Evolutionary conservation across 2,113 vertebrate genomes (phyloP), one percentile per base, ranked within the genome.

Genomic region (Stigmatopora nigra): DNA sequence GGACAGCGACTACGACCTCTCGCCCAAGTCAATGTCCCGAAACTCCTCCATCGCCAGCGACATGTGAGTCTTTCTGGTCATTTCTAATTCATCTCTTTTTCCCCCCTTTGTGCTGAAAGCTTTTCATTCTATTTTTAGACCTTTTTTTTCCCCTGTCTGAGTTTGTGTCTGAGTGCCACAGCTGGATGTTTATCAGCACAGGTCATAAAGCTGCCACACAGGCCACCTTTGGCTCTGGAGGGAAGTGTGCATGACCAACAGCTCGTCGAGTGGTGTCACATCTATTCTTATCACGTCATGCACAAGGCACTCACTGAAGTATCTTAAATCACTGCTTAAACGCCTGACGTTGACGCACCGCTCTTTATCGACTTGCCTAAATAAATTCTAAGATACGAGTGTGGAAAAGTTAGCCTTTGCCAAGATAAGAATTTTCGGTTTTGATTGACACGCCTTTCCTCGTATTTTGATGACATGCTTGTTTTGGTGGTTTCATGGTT

Each of bases 41-140:
- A 99, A 99, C 90, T 98, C 97, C 90, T 99, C 97, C 86, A 98
- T 98, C 71, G 97, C 97, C 84, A 99, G 96, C 86, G 97, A 99
- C 84, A 98, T 99, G 97, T 99, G 82, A 99, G 86, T 79, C 45
- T 17, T 35, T 31, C 13, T 14, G 53, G 2, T 13, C 13, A 31
- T 31, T 53, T 63, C 8, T 62, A 63, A 57, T 13, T 12, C 11
- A 41, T 9, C 58, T 5, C 10, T 25, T 68, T 25, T 10, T 20
- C 22, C 41, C 4, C n/a, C 63, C 38, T 48, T 74, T 67, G 36
- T 38, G 36, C 8, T 49, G 7, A 58, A 71, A 56, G 14, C 48
- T 13, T 36, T 31, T 44, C 7, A n/a, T 41, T 70, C 22, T 38
- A 1, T 36, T 47, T 68, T 20, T 61, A 61, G 38, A 61, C 38